Conservation (phyloP, 2,797 vertebrate species). For the Pempheris klunzingeri region DNA sequence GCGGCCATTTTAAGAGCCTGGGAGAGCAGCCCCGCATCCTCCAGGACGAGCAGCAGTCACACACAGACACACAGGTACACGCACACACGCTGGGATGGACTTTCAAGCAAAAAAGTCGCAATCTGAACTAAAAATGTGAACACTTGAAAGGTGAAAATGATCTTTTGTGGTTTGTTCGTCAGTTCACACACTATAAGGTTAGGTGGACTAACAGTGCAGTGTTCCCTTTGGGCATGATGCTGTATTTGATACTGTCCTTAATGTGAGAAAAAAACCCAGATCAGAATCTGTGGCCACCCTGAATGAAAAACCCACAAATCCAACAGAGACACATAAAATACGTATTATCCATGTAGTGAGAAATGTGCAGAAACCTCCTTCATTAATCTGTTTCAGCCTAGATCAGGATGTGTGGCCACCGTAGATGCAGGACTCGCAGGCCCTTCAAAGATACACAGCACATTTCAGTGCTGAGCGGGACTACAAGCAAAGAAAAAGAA, state of each 20-base stretch:
- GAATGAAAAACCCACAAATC: slow-evolving; percentile 44
- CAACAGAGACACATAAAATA: slow-evolving; percentile 33
- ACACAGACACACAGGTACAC: slow-evolving; percentile 27
- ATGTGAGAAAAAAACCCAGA: slow-evolving; percentile 29
- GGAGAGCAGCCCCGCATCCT: slow-evolving; percentile 61
- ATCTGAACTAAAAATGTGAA: slow-evolving; percentile 13
- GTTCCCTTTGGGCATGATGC: slow-evolving; percentile 20
- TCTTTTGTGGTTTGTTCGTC: neutral
- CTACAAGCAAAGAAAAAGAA: slow-evolving; percentile 28
- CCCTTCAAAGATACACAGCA: slow-evolving; percentile 31
- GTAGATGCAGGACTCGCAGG: slow-evolving; percentile 24
- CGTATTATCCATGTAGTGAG: slow-evolving; percentile 36
- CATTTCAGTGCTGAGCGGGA: slow-evolving; percentile 31
- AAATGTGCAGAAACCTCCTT: slow-evolving; percentile 32
- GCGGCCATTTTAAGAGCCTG: slow-evolving; percentile 74
- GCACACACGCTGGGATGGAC: neutral
- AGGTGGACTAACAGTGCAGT: slow-evolving; percentile 5
- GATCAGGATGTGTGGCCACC: slow-evolving; percentile 43
- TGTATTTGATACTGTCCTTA: slow-evolving; percentile 14
- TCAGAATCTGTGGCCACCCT: slow-evolving; percentile 43
- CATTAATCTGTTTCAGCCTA: slow-evolving; percentile 50
- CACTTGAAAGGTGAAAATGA: slow-evolving; percentile 3
- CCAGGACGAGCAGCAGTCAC: slow-evolving; percentile 53
- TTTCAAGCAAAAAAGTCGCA: slow-evolving; percentile 9
- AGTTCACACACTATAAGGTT: slow-evolving; percentile 10